Percentiles rank a stretch among this genome's conserved stretches.
Conservation (phyloP, 2,888 invertebrate genomes). For the Epinotia bilunana region DNA sequence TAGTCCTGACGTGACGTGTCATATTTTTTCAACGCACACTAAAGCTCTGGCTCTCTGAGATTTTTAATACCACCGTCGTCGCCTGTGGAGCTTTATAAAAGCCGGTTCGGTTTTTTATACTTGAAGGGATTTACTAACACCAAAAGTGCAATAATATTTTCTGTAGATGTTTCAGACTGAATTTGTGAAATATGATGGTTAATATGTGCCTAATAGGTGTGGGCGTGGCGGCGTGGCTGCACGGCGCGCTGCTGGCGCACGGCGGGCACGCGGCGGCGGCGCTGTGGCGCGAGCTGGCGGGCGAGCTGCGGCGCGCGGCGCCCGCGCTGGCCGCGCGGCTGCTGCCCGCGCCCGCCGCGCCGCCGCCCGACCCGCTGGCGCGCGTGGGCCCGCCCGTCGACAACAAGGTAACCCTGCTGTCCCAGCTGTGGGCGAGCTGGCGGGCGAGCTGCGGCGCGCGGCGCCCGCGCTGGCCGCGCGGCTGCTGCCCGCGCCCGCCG, state of each 20-base stretch:
- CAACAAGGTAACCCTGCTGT: slow-evolving; percentile 37
- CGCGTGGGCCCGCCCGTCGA: slow-evolving; percentile 55
- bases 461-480: slow-evolving; percentile 45
- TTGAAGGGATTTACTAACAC: too few relatives aligned
- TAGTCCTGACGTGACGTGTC: not conserved
- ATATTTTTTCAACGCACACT: not conserved
- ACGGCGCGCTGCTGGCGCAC: slow-evolving; percentile 57
- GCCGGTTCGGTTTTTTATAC: too few relatives aligned
- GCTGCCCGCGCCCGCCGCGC: slow-evolving; percentile 46
- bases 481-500: slow-evolving; percentile 56
- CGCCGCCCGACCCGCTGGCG: slow-evolving; percentile 28
- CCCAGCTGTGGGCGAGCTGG: not conserved
- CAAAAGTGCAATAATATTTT: too few relatives aligned
- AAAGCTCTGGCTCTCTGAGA: too few relatives aligned
- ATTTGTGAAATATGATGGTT: too few relatives aligned
- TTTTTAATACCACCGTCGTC: too few relatives aligned
- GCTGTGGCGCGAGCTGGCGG: slow-evolving; percentile 56
- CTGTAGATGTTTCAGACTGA: too few relatives aligned
- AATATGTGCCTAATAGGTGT: slow-evolving; percentile 24
- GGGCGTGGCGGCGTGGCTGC: slow-evolving; percentile 56
- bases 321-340: slow-evolving; percentile 60
- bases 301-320: slow-evolving; percentile 58
- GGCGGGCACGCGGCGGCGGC: slow-evolving; percentile 52
- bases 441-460: slow-evolving; percentile 40
- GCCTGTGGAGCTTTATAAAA: too few relatives aligned